Evolutionary conservation across 2,888 invertebrate genomes (phyloP).

Genomic region (Eupithecia abbreviata): DNA sequence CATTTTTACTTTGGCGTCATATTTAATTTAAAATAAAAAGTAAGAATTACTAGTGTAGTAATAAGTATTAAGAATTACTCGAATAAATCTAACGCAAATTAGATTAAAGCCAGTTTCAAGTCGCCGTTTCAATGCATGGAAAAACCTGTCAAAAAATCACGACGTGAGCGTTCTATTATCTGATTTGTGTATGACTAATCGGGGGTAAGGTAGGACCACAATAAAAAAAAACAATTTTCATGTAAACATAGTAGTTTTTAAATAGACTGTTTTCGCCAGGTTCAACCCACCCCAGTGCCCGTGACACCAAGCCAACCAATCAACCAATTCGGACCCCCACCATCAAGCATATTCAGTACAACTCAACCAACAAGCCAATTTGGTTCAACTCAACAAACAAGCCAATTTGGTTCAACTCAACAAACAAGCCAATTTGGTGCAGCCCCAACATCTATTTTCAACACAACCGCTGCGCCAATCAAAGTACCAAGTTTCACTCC

Average conservation of each 20-base stretch:
- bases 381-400: background rate
- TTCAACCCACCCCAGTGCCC: slow-evolving; percentile 4
- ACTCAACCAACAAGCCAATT: slow-evolving; percentile 17
- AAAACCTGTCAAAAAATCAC: background rate
- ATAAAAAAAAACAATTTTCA: background rate
- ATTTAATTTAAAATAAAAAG: no score
- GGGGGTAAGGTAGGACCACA: background rate
- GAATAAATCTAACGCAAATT: no score
- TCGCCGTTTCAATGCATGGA: background rate
- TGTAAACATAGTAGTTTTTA: background rate
- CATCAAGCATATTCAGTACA: background rate
- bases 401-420: background rate
- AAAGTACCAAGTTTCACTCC: slow-evolving; percentile 40
- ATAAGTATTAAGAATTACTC: no score
- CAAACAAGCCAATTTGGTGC: slow-evolving; percentile 5
- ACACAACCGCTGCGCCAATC: slow-evolving; percentile 26
- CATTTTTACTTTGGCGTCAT: no score
- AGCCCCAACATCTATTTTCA: slow-evolving; percentile 16
- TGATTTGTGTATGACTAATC: background rate
- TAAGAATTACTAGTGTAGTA: no score
- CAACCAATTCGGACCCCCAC: slow-evolving; percentile 14
- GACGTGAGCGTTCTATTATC: background rate
- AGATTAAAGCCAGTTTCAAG: no score
- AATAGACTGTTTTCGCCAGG: background rate
- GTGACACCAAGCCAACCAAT: slow-evolving; percentile 27